Evolutionary conservation across 2,113 vertebrate species (phyloP).

Genomic region (Pedetes capensis): DNA sequence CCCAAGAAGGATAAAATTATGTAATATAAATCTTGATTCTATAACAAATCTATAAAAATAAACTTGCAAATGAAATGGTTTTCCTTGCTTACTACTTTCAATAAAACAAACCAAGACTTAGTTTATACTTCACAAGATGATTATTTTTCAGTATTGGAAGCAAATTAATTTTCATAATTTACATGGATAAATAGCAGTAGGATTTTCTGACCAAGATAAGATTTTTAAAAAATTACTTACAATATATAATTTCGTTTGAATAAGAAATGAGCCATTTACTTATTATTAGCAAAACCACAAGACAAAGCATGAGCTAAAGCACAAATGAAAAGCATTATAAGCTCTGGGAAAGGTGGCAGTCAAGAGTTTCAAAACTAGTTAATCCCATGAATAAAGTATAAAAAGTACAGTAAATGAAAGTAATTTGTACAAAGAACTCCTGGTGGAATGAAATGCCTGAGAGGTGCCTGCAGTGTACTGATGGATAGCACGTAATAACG

Average conservation of each 20-base stretch:
- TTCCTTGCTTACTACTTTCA: background rate
- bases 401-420: slow-evolving; percentile 57
- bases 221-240: slow-evolving; percentile 28
- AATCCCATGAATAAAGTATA: slow-evolving; percentile 48
- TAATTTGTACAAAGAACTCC: slow-evolving; percentile 48
- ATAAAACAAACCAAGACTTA: slow-evolving; percentile 33
- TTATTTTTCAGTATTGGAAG: slow-evolving; percentile 28
- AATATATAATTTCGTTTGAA: background rate
- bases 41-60: slow-evolving; percentile 28
- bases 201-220: background rate
- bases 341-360: background rate
- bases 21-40: background rate
- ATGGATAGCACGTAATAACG: slow-evolving; percentile 22
- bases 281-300: slow-evolving; percentile 31
- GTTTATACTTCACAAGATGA: slow-evolving; percentile 5
- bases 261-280: slow-evolving; percentile 35
- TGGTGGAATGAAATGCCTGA: slow-evolving; percentile 10
- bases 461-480: background rate
- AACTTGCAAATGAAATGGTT: slow-evolving; percentile 11
- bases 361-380: slow-evolving; percentile 39
- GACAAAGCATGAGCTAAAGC: background rate
- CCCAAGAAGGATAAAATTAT: background rate
- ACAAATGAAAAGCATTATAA: slow-evolving; percentile 28
- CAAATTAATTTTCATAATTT: slow-evolving; percentile 31
- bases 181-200: background rate